phyloP scores from a whole-genome alignment of 2,797 vertebrate genomes.

The Phoebastria nigripes region DNA sequence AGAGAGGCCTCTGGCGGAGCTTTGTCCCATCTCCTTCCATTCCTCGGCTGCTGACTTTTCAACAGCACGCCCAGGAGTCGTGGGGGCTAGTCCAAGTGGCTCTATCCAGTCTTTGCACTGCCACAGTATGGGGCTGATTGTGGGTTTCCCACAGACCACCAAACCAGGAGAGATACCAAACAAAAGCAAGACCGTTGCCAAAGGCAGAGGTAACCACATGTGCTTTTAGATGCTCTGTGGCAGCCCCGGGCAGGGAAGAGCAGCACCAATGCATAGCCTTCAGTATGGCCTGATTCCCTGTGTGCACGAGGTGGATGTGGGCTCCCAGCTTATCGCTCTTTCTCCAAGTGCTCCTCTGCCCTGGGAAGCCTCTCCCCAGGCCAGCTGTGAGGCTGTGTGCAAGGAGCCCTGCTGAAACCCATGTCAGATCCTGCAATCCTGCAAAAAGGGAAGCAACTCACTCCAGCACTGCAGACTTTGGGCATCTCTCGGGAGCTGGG shows the following conservation, averaged over 20 bases:
- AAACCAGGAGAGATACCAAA: background rate
- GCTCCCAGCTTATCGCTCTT: background rate
- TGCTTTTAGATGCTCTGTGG: background rate
- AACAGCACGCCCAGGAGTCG: background rate
- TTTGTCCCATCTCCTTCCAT: background rate
- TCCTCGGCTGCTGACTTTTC: background rate
- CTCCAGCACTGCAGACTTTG: background rate
- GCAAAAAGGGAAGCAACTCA: background rate
- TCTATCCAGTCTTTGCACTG: background rate
- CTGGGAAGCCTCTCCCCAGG: background rate
- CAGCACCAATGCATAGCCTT: background rate
- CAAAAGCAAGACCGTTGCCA: background rate
- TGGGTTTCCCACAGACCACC: background rate
- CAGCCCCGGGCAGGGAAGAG: rapidly evolving
- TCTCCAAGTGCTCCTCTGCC: background rate
- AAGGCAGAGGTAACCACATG: background rate
- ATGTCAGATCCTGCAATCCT: background rate
- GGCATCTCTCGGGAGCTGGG: background rate
- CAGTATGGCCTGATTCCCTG: background rate
- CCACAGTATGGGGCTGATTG: background rate
- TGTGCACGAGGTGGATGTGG: background rate
- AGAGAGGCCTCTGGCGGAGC: background rate
- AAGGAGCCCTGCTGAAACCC: background rate
- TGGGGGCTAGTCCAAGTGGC: background rate
- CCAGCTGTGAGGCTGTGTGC: background rate